These are phyloP conservation scores for Sinhomidia bicolor DNA, from an alignment of 2,888 invertebrate species.

Conservation along the genomic window DNA sequence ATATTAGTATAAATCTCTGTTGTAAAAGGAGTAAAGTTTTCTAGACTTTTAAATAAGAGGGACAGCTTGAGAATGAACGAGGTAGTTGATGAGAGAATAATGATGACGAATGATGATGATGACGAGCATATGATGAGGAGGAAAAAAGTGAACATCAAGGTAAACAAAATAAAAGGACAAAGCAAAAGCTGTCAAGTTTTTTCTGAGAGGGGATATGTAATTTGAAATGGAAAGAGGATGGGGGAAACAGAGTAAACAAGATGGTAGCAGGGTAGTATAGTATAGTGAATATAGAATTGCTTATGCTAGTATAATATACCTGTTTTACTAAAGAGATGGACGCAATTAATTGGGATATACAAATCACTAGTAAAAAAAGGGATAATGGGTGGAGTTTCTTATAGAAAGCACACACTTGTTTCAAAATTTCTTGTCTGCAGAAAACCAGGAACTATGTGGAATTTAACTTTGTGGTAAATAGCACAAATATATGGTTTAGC, in stretches of 20 bases:
- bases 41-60: background rate
- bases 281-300: too few species aligned
- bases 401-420: too few species aligned
- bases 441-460: too few species aligned
- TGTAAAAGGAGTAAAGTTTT: too few species aligned
- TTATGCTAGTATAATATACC: slow-evolving; percentile 3
- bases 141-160: slow-evolving; percentile 11
- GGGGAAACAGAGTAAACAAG: background rate
- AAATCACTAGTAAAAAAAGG: too few species aligned
- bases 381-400: too few species aligned
- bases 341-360: too few species aligned
- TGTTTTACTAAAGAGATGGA: too few species aligned
- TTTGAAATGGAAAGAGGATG: background rate
- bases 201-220: background rate
- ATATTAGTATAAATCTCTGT: too few species aligned
- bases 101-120: background rate
- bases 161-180: background rate
- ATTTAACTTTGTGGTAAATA: too few species aligned
- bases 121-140: background rate
- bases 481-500: too few species aligned
- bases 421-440: too few species aligned
- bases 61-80: background rate
- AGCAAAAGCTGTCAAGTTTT: background rate
- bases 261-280: background rate
- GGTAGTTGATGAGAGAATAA: background rate